Conservation (phyloP, 2,888 invertebrate genomes). For the Escarpia spicata region DNA sequence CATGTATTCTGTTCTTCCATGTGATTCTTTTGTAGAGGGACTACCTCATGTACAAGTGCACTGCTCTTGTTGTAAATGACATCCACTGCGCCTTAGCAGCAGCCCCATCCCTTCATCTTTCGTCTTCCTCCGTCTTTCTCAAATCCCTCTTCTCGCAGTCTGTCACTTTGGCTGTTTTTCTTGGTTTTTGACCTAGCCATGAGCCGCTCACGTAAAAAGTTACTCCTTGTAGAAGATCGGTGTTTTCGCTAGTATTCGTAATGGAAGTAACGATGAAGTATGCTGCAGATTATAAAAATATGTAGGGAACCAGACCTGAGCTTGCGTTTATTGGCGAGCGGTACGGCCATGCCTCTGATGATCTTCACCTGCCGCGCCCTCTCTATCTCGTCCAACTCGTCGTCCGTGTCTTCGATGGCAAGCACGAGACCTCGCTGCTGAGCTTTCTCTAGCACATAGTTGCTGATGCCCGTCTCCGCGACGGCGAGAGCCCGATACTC, state of each 20-base stretch:
- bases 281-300: background rate
- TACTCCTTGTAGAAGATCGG: too few species aligned
- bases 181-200: too few species aligned
- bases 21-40: too few species aligned
- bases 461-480: background rate
- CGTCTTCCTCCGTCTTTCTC: too few species aligned
- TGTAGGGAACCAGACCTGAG: background rate
- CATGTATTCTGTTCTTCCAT: too few species aligned
- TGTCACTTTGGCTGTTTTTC: too few species aligned
- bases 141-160: too few species aligned
- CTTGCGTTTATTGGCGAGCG: background rate
- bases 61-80: too few species aligned
- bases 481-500: background rate
- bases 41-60: too few species aligned
- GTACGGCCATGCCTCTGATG: constrained; percentile 21
- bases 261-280: background rate
- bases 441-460: constrained; percentile 22
- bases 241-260: background rate
- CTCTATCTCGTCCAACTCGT: constrained; percentile 20
- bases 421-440: constrained; percentile 20
- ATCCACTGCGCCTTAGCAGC: too few species aligned
- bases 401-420: background rate
- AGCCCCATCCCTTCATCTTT: too few species aligned
- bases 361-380: constrained; percentile 19
- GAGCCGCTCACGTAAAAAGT: too few species aligned